These are phyloP conservation scores for Hippocampus zosterae DNA, from an alignment of 2,113 vertebrate species.

Conservation along the genomic window DNA sequence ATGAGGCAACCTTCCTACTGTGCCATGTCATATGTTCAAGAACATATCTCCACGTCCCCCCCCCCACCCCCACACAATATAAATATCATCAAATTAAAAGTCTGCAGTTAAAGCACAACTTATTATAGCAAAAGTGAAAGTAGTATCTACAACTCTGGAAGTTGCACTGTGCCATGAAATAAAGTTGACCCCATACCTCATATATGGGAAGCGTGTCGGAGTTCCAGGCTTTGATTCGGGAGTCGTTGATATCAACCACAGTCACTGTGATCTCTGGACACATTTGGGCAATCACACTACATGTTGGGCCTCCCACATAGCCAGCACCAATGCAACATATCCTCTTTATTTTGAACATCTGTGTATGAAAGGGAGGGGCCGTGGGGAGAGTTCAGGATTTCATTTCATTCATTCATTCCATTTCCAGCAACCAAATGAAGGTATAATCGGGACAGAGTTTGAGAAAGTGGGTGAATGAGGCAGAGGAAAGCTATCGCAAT, in stretches of 20 bases:
- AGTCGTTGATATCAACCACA: constrained; percentile 87
- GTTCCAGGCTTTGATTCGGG: constrained; percentile 96
- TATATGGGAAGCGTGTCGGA: constrained; percentile 93
- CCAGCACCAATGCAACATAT: constrained; percentile 98
- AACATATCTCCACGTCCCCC: too few relatives aligned
- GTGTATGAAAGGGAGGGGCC: not conserved
- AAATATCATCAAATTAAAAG: too few relatives aligned
- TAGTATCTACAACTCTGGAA: too few relatives aligned
- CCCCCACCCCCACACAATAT: too few relatives aligned
- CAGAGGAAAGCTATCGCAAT: too few relatives aligned
- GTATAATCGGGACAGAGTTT: not conserved
- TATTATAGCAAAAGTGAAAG: too few relatives aligned
- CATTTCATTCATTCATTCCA: not conserved
- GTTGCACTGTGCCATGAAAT: not conserved
- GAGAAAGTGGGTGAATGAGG: too few relatives aligned
- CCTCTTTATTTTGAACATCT: constrained; percentile 94
- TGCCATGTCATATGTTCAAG: too few relatives aligned
- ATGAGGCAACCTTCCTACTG: too few relatives aligned
- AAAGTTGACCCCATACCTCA: constrained; percentile 75
- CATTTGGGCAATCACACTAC: constrained; percentile 95
- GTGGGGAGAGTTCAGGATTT: not conserved
- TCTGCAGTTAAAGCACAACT: too few relatives aligned
- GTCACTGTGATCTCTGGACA: constrained; percentile 90
- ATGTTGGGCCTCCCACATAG: constrained; percentile 95
- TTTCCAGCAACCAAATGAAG: not conserved